A percentile compares a stretch with the other conserved stretches of the same genome.
Evolutionary conservation across 2,888 invertebrate genomes (phyloP).

Genomic region (Cephalotes varians): DNA sequence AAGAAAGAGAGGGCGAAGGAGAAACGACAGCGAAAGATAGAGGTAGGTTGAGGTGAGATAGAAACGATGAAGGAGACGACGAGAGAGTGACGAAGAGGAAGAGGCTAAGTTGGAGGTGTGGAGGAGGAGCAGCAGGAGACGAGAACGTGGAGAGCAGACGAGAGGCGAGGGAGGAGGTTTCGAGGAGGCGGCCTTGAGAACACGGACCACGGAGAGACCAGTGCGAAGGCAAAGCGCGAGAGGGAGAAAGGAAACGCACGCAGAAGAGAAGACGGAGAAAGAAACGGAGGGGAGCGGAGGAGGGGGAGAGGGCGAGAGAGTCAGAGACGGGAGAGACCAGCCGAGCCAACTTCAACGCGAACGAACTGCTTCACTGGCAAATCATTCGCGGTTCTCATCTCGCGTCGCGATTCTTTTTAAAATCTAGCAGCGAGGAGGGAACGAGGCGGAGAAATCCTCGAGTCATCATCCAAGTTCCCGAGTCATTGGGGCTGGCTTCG

Average conservation of each 20-base stretch:
- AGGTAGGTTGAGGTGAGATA: conserved; percentile 65
- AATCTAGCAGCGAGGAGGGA: conserved; percentile 9
- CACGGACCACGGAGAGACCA: conserved; percentile 79
- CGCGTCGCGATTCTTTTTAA: conserved; percentile 52
- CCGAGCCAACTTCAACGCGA: conserved; percentile 83
- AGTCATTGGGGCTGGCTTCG: not conserved
- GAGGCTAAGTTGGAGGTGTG: conserved; percentile 61
- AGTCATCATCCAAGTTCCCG: conserved; percentile 21
- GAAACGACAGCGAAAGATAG: conserved; percentile 46
- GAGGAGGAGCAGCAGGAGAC: conserved; percentile 62
- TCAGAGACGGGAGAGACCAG: conserved; percentile 75
- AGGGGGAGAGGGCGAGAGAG: conserved; percentile 37
- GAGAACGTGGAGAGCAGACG: conserved; percentile 61
- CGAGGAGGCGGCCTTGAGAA: conserved; percentile 85
- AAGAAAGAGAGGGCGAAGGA: conserved; percentile 16
- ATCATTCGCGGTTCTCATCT: conserved; percentile 84
- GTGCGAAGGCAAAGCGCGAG: conserved; percentile 55
- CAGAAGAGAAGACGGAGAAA: conserved; percentile 25
- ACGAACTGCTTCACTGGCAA: conserved; percentile 83
- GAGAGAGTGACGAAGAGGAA: conserved; percentile 53
- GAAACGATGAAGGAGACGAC: conserved; percentile 48
- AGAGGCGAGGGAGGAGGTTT: conserved; percentile 73
- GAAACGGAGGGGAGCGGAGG: conserved; percentile 30
- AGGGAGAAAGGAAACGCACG: conserved; percentile 40
- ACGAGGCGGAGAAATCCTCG: conserved; percentile 20